These are phyloP conservation scores for Trissolcus basalis DNA, from an alignment of 1,140 invertebrate species.

Conservation along the genomic window DNA sequence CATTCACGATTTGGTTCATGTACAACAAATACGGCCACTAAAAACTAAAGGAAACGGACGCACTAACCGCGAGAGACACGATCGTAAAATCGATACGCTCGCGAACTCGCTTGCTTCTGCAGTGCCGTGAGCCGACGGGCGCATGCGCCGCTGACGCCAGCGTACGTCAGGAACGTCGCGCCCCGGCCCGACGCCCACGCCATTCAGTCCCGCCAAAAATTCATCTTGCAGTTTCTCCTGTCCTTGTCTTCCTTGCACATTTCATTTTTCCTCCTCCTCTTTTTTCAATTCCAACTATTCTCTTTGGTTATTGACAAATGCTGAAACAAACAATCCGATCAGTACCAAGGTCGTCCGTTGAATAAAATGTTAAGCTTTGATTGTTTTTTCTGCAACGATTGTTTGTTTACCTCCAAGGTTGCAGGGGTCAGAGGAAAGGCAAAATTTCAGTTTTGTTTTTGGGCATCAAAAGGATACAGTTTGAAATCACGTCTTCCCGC, in stretches of 20 bases:
- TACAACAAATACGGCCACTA: conserved; percentile 80
- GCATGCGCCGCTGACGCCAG: conserved; percentile 52
- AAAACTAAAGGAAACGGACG: conserved; percentile 81
- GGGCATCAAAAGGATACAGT: too few relatives aligned
- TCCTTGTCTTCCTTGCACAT: not conserved
- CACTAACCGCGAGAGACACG: conserved; percentile 80
- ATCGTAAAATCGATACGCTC: conserved; percentile 86
- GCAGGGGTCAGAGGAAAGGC: too few relatives aligned
- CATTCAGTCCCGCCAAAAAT: too few relatives aligned
- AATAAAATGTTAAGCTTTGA: too few relatives aligned
- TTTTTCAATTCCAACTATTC: too few relatives aligned
- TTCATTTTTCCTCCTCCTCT: not conserved
- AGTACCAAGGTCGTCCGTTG: too few relatives aligned
- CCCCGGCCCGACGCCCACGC: conserved; percentile 2
- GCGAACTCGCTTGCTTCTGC: conserved; percentile 78
- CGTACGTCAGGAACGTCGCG: conserved; percentile 37
- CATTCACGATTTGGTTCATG: conserved; percentile 85
- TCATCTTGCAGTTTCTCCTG: conserved; percentile 5
- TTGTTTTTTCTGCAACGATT: too few relatives aligned
- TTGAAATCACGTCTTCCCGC: not conserved
- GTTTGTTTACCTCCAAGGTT: too few relatives aligned
- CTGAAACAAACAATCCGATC: too few relatives aligned
- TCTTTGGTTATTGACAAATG: too few relatives aligned
- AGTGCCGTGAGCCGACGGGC: conserved; percentile 46
- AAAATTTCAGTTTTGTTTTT: too few relatives aligned